These are phyloP conservation scores for Rhysida immarginata DNA, from an alignment of 1,140 invertebrate species.

Conservation along the genomic window DNA sequence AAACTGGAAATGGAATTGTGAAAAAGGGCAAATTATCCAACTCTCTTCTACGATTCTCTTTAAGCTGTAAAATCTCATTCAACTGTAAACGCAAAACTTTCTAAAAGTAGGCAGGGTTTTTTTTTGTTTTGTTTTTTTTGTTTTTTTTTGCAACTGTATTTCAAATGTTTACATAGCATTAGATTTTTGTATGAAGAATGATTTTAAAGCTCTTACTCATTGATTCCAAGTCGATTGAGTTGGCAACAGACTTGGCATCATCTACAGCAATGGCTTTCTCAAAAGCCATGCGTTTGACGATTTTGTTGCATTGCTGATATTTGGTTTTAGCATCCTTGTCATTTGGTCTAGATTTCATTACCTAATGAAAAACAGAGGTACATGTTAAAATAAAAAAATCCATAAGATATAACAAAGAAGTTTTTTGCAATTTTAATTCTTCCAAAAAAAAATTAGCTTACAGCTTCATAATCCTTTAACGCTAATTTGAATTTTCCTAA, in stretches of 20 bases:
- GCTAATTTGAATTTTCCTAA: slow-evolving; percentile 94
- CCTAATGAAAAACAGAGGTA: slow-evolving; percentile 44
- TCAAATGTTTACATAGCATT: too few species aligned
- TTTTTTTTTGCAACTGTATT: too few species aligned
- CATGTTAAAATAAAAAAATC: slow-evolving; percentile 11
- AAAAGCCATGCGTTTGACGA: slow-evolving; percentile 86
- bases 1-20: too few species aligned
- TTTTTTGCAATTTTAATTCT: slow-evolving; percentile 1
- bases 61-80: too few species aligned
- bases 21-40: too few species aligned
- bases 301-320: slow-evolving; percentile 87
- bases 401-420: neutral
- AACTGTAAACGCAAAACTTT: too few species aligned
- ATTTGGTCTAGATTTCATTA: slow-evolving; percentile 72
- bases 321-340: slow-evolving; percentile 91
- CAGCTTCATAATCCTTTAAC: slow-evolving; percentile 89
- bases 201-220: slow-evolving; percentile 61
- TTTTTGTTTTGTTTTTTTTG: too few species aligned
- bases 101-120: too few species aligned
- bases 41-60: too few species aligned
- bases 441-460: slow-evolving; percentile 30
- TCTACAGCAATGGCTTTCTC: slow-evolving; percentile 94
- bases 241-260: slow-evolving; percentile 66
- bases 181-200: too few species aligned
- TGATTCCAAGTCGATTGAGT: slow-evolving; percentile 69